Evolutionary conservation across 2,113 vertebrate species (phyloP).

Genomic region (Tapirus terrestris): DNA sequence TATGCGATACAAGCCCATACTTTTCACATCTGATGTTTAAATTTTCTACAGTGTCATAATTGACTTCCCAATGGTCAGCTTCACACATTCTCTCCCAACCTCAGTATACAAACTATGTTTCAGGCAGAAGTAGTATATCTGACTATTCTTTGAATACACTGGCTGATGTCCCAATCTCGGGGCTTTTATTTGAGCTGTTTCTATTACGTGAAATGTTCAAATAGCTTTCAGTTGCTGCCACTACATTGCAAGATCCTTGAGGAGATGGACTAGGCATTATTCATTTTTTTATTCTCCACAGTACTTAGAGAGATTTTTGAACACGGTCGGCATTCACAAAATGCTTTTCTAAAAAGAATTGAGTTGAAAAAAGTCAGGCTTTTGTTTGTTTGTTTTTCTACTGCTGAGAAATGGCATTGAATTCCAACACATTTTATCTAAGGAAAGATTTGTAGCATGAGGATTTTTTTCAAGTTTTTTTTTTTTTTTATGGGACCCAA

Average conservation of each 20-base stretch:
- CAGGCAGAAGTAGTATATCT: background rate
- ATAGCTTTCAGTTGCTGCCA: background rate
- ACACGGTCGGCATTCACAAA: background rate
- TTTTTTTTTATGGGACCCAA: background rate
- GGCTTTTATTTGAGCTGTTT: conserved; percentile 31
- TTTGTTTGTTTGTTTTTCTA: background rate
- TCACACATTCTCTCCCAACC: background rate
- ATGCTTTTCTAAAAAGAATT: background rate
- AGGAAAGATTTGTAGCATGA: background rate
- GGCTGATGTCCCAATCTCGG: background rate
- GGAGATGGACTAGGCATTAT: background rate
- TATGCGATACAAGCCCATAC: background rate
- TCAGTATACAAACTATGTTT: no score
- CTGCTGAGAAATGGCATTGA: background rate
- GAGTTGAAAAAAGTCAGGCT: background rate
- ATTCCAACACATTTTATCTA: background rate
- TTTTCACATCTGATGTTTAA: background rate
- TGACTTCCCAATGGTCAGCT: background rate
- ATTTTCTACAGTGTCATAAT: background rate
- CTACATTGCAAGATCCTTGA: background rate
- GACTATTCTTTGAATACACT: background rate
- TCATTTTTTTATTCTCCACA: background rate
- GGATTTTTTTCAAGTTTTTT: background rate
- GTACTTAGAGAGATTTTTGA: background rate
- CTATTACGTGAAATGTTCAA: background rate